Conservation (phyloP, 1,140 invertebrate species). For the Drosophila murphyi region DNA sequence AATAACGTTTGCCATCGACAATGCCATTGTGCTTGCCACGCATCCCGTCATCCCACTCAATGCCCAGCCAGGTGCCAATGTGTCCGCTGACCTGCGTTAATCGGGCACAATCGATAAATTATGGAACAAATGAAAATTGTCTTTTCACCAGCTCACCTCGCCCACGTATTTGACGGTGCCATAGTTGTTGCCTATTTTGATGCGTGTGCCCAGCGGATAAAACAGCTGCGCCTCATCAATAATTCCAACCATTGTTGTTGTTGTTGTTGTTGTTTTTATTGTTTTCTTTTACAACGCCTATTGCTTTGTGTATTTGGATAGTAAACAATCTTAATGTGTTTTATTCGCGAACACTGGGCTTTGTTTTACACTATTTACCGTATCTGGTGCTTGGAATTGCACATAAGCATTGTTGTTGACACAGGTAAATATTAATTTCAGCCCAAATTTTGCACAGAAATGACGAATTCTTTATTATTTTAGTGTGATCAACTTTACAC, state of each 20-base stretch:
- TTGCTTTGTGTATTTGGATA: conserved; percentile 6
- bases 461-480: conserved; percentile 37
- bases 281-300: conserved; percentile 37
- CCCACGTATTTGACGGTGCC: conserved; percentile 86
- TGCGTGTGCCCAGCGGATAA: conserved; percentile 78
- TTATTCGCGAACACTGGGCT: not conserved
- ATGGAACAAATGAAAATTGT: not conserved
- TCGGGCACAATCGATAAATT: not conserved
- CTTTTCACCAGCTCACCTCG: conserved; percentile 54
- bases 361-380: conserved; percentile 10
- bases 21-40: conserved; percentile 96
- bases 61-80: conserved; percentile 91
- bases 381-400: not conserved
- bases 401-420: conserved; percentile 19
- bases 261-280: conserved; percentile 39
- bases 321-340: not conserved
- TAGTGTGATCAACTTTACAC: conserved; percentile 12
- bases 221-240: conserved; percentile 79
- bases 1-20: conserved; percentile 92
- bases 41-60: conserved; percentile 95
- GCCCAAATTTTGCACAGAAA: conserved; percentile 29
- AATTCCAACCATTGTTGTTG: conserved; percentile 77
- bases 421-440: not conserved
- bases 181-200: conserved; percentile 80
- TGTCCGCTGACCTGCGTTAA: conserved; percentile 85